Conservation (phyloP, 1,140 invertebrate genomes). For the Pectinophora gossypiella region DNA sequence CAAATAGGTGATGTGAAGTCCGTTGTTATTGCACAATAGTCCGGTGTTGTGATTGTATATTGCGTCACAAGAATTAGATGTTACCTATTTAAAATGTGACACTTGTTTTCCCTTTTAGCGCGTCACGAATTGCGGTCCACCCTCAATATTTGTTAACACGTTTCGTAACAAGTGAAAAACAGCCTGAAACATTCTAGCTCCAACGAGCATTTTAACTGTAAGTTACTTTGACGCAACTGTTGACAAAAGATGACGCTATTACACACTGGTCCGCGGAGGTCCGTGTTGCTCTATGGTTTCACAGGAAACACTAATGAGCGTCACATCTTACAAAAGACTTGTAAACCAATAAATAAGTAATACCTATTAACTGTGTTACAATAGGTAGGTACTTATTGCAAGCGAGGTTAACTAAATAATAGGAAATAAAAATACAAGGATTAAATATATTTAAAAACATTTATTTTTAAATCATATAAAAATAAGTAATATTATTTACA, state of each 20-base stretch:
- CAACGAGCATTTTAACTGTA: too few species aligned
- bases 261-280: too few species aligned
- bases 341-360: too few species aligned
- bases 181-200: conserved; percentile 2
- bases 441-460: conserved; percentile 33
- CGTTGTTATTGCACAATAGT: not conserved
- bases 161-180: conserved; percentile 36
- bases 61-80: not conserved
- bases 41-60: not conserved
- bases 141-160: conserved; percentile 30
- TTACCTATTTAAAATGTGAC: conserved; percentile 20
- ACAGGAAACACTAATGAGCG: too few species aligned
- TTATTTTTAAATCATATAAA: conserved; percentile 36
- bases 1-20: not conserved
- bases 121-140: conserved; percentile 38
- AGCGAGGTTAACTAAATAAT: conserved; percentile 17
- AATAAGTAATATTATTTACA: conserved; percentile 52
- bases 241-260: too few species aligned
- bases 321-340: too few species aligned
- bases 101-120: conserved; percentile 69
- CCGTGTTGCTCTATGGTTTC: too few species aligned
- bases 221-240: too few species aligned
- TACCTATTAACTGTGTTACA: too few species aligned
- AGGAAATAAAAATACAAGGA: conserved; percentile 10
- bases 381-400: too few species aligned